Percentiles rank a stretch among this genome's conserved stretches.
Evolutionary conservation across 2,888 invertebrate genomes (phyloP).

Genomic region (Auanema freiburgensis): DNA sequence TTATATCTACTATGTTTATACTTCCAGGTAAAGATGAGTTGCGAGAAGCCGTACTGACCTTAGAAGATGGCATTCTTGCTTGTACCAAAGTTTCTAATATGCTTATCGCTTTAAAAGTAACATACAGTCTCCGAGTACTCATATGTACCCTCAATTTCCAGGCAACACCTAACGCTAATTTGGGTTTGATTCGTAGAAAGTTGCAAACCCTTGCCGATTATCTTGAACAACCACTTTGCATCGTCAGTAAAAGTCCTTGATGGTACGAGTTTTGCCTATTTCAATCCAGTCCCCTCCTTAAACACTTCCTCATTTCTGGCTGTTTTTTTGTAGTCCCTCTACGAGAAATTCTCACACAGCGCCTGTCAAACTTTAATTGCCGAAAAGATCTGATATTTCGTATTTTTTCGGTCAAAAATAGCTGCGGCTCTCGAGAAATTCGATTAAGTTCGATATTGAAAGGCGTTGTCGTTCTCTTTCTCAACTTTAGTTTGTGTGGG

Average conservation of each 20-base stretch:
- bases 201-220: slow-evolving; percentile 31
- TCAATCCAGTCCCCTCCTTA: no score
- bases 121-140: background rate
- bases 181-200: slow-evolving; percentile 43
- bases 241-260: slow-evolving; percentile 6
- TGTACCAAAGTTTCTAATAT: slow-evolving; percentile 29
- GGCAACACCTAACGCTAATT: slow-evolving; percentile 28
- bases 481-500: no score
- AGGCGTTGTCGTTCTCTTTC: no score
- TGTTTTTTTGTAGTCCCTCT: no score
- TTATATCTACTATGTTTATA: background rate
- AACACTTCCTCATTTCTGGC: no score
- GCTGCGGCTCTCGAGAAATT: no score
- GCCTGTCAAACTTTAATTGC: no score
- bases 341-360: no score
- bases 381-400: no score
- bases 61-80: slow-evolving; percentile 36
- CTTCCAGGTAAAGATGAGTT: slow-evolving; percentile 28
- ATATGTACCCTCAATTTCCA: slow-evolving; percentile 5
- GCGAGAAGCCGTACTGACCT: slow-evolving; percentile 33
- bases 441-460: no score
- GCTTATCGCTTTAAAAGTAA: slow-evolving; percentile 30
- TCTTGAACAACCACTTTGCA: slow-evolving; percentile 33
- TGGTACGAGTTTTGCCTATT: no score
- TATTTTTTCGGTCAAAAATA: no score